Evolutionary conservation across 2,113 vertebrate species (phyloP).

Genomic region (Dunckerocampus dactyliophorus): DNA sequence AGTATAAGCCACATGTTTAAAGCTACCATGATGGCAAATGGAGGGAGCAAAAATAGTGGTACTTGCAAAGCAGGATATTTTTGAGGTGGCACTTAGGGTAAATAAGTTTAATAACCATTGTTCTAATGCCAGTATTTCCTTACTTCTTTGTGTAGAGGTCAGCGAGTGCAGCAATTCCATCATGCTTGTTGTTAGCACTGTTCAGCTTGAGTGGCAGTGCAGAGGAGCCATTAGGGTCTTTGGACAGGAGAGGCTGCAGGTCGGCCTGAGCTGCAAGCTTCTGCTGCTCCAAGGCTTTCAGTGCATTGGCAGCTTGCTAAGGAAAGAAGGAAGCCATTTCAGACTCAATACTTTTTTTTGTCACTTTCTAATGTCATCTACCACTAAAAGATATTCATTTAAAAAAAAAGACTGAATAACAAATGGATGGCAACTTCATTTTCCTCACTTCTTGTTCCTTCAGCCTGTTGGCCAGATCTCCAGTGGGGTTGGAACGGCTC

Average conservation of each 20-base stretch:
- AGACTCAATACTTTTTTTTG: neutral
- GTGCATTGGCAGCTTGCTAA: slow-evolving; percentile 72
- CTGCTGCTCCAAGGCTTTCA: slow-evolving; percentile 78
- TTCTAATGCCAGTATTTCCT: slow-evolving; percentile 36
- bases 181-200: slow-evolving; percentile 80
- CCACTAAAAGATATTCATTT: neutral
- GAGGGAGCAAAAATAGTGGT: too few species aligned
- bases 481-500: slow-evolving; percentile 68
- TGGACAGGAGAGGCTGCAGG: slow-evolving; percentile 77
- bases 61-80: too few species aligned
- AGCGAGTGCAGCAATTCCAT: slow-evolving; percentile 73
- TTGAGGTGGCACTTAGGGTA: too few species aligned
- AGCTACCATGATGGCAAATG: too few species aligned
- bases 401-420: neutral
- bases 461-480: slow-evolving; percentile 78
- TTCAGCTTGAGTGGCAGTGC: slow-evolving; percentile 78
- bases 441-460: slow-evolving; percentile 79
- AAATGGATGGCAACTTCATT: neutral
- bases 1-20: too few species aligned
- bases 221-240: slow-evolving; percentile 66
- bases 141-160: slow-evolving; percentile 87
- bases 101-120: too few species aligned
- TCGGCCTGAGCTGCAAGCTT: slow-evolving; percentile 76
- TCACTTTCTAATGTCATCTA: neutral
- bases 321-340: neutral